Evolutionary conservation across 2,797 vertebrate genomes (phyloP).

Genomic region (Muscicapa striata): DNA sequence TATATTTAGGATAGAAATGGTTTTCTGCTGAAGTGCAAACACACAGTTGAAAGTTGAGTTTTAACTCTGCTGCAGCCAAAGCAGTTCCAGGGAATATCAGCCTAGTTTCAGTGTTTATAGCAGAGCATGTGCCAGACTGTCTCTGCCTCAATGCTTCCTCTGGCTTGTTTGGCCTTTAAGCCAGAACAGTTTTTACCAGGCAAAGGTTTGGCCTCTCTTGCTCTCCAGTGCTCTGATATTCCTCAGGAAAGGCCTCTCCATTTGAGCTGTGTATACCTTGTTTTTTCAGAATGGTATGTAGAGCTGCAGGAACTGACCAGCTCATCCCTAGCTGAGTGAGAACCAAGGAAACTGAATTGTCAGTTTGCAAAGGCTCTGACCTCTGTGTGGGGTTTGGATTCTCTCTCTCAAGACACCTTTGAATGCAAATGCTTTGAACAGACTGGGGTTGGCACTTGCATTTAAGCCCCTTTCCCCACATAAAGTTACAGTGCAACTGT

Average conservation of each 20-base stretch:
- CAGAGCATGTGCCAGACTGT: background rate
- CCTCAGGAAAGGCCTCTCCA: background rate
- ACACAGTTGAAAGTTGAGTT: background rate
- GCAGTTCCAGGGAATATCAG: background rate
- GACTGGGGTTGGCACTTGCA: background rate
- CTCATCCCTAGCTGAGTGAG: background rate
- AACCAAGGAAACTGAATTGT: rapidly evolving
- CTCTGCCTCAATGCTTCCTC: background rate
- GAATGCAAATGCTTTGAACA: background rate
- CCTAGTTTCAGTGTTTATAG: background rate
- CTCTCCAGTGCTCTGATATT: background rate
- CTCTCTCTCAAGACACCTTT: background rate
- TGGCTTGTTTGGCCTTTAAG: background rate
- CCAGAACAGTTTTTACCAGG: background rate
- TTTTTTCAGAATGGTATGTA: background rate
- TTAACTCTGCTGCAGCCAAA: background rate
- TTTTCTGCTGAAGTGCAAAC: background rate
- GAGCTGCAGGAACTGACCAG: background rate
- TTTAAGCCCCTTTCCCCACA: background rate
- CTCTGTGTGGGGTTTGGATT: background rate
- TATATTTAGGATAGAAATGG: background rate
- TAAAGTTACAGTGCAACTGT: background rate
- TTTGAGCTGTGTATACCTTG: background rate
- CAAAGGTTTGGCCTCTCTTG: background rate
- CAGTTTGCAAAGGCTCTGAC: background rate